Percentiles rank a stretch among this genome's conserved stretches.
Evolutionary conservation across 2,888 invertebrate species (phyloP).

Genomic region (Carcina quercana): DNA sequence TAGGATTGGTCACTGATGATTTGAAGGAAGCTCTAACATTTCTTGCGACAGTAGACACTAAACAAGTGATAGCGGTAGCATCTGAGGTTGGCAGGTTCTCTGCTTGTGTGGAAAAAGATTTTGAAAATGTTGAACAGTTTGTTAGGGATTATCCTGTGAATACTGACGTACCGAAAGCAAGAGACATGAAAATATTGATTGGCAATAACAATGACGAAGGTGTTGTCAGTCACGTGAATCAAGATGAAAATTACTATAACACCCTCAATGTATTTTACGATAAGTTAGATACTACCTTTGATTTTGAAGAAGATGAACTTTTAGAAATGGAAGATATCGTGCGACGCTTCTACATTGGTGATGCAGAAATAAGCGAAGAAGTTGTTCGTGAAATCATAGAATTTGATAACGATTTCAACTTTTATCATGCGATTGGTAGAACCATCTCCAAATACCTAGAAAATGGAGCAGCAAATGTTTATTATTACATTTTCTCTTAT

Average conservation of each 20-base stretch:
- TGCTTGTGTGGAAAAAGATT: constrained; percentile 38
- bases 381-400: constrained; percentile 15
- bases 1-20: constrained; percentile 24
- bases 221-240: constrained; percentile 10
- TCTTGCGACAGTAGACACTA: constrained; percentile 22
- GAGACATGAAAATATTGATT: constrained; percentile 29
- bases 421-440: constrained; percentile 19
- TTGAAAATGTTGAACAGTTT: constrained; percentile 32
- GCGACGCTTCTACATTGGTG: constrained; percentile 23
- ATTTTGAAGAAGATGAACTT: constrained; percentile 18
- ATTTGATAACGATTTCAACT: constrained; percentile 21
- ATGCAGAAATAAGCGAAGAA: constrained; percentile 14
- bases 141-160: constrained; percentile 30
- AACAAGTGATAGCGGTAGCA: constrained; percentile 25
- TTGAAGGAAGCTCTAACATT: constrained; percentile 28
- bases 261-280: constrained; percentile 21
- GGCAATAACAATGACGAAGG: constrained; percentile 40
- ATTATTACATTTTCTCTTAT: constrained; percentile 27
- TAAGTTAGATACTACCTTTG: constrained; percentile 12
- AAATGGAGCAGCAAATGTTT: constrained; percentile 17
- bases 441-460: constrained; percentile 18
- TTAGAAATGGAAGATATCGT: constrained; percentile 17
- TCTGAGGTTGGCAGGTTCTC: constrained; percentile 21
- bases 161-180: constrained; percentile 27
- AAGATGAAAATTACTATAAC: constrained; percentile 20